These are phyloP conservation scores for Emys orbicularis DNA, from an alignment of 2,797 vertebrate genomes.

Conservation along the genomic window DNA sequence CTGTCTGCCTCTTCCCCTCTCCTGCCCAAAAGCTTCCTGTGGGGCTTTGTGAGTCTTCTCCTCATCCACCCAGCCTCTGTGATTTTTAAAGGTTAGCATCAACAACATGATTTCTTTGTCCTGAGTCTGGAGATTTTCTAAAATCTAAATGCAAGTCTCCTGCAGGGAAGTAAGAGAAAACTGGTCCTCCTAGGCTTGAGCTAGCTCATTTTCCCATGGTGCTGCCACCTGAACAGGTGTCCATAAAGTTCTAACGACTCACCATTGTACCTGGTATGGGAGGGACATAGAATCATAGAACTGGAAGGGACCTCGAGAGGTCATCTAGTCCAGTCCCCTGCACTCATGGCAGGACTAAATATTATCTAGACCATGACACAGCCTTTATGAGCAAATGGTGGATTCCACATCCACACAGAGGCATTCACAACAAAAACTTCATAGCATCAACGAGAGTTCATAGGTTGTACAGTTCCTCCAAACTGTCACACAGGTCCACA, in stretches of 20 bases:
- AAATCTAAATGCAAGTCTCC: background rate
- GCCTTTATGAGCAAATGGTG: background rate
- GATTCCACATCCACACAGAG: background rate
- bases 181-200: background rate
- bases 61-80: too few species aligned
- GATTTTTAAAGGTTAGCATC: background rate
- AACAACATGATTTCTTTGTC: background rate
- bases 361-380: background rate
- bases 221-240: too few species aligned
- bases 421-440: background rate
- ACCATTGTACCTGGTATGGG: background rate
- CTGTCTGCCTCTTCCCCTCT: too few species aligned
- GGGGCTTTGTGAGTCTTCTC: too few species aligned
- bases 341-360: too few species aligned
- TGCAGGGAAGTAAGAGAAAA: background rate
- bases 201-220: background rate
- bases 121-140: background rate
- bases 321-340: too few species aligned
- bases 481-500: background rate
- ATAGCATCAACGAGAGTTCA: background rate
- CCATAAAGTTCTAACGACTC: background rate
- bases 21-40: too few species aligned
- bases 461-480: background rate
- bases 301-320: too few species aligned
- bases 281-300: background rate